Base-by-base conservation (phyloP, 1,140 invertebrate genomes). In the Procambarus virginalis region DNA sequence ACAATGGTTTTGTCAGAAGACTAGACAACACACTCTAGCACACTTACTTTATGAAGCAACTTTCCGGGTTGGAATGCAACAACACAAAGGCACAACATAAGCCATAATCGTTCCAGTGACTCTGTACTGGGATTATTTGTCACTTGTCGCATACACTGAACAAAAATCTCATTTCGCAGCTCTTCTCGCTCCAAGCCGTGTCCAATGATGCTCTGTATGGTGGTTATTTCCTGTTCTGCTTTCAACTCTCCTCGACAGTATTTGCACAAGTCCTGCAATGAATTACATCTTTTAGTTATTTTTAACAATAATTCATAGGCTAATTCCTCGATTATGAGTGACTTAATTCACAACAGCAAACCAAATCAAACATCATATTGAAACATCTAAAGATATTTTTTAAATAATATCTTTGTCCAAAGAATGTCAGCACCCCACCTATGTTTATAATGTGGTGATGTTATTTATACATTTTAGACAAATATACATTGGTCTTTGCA, bases 31-130 rank as follows among this genome's bases (percentile, higher is more conserved):
- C 12, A 55, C 51, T 55, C 12, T 64, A 20, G 4, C 4, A 5
- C 48, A 81, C 58, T 80, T 12, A 96, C 96, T 94, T 96, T 97
- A 93, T 96, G 96, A 6, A 99, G 95, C 2, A 97, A 94, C 94
- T 98, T 98, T 92, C 97, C 97, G 0, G 98, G 98, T 93, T 98
- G 97, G 94, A 99, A 99, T 14, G 98, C 96, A 17, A 99, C 98
- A 46, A 98, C 96, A 86, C 96, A 96, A 51, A 99, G 94, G 93
- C 97, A 98, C 49, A 99, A 94, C 0, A 99, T 94, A 46, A 98
- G 94, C 98, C 98, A 99, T 20, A 98, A 95, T 78, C 97, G 92
- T 93, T 97, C 97, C 1, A 96, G 95, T 94, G 96, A 96, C 77
- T 98, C 97, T 3, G 95, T 92, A 93, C 96, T 95, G n/a, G 97